These are phyloP conservation scores for Drosophila macrospina DNA, from an alignment of 2,888 invertebrate genomes.

Conservation along the genomic window DNA sequence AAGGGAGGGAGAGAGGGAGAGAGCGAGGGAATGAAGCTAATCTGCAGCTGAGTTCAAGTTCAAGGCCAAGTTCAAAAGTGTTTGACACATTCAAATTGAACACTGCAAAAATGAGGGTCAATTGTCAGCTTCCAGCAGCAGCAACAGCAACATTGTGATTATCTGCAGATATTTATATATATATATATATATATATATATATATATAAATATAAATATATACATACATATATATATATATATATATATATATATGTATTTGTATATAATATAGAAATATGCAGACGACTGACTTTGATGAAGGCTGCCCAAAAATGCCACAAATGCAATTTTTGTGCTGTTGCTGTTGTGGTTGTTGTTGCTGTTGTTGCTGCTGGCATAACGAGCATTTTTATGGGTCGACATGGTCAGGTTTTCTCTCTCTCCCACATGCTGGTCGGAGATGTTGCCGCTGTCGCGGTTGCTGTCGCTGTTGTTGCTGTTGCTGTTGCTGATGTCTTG, in stretches of 20 bases:
- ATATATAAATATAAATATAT: constrained; percentile 14
- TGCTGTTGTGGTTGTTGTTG: constrained; percentile 29
- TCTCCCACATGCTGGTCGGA: constrained; percentile 63
- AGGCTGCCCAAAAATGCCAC: constrained; percentile 57
- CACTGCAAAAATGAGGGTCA: constrained; percentile 19
- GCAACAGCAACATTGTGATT: background rate
- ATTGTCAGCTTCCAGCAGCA: constrained; percentile 14
- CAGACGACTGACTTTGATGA: constrained; percentile 54
- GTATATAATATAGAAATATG: constrained; percentile 8
- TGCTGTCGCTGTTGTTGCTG: constrained; percentile 22
- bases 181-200: constrained; percentile 7
- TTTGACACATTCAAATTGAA: constrained; percentile 44
- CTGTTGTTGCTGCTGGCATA: constrained; percentile 48
- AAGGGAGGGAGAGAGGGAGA: background rate
- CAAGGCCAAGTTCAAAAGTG: constrained; percentile 63
- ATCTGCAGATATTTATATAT: no score
- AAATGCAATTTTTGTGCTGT: constrained; percentile 58
- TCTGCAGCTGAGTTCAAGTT: constrained; percentile 42
- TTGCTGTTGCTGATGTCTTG: constrained; percentile 37
- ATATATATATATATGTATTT: constrained; percentile 12
- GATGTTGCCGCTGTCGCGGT: constrained; percentile 34
- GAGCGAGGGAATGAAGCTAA: constrained; percentile 9
- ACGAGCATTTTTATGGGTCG: constrained; percentile 67
- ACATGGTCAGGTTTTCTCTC: constrained; percentile 69
- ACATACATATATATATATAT: constrained; percentile 5